These are phyloP conservation scores for Marisa cornuarietis DNA, from an alignment of 1,140 invertebrate species.

Conservation along the genomic window DNA sequence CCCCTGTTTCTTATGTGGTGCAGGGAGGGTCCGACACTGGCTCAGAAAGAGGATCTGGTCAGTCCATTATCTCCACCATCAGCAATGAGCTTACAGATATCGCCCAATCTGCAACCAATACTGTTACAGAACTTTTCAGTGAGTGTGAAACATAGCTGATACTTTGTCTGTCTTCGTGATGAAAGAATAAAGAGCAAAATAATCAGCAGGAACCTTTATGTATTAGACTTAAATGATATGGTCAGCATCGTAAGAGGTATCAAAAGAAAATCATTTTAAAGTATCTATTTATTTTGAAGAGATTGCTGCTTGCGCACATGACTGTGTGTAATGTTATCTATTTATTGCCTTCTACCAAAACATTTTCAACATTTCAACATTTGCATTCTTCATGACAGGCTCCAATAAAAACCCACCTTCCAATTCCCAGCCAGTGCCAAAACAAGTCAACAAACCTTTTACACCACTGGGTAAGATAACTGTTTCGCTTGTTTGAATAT, in stretches of 20 bases:
- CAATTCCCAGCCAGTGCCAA: constrained; percentile 21
- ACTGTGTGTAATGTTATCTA: no score
- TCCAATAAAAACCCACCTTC: constrained; percentile 24
- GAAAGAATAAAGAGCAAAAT: neutral
- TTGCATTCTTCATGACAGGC: constrained; percentile 33
- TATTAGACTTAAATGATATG: no score
- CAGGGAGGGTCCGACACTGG: constrained; percentile 25
- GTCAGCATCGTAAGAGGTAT: no score
- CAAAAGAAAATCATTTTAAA: no score
- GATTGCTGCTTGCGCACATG: no score
- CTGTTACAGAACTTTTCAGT: constrained; percentile 60
- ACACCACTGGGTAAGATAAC: constrained; percentile 57
- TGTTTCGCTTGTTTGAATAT: constrained; percentile 1
- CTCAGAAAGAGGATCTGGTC: constrained; percentile 44
- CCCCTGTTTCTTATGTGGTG: neutral
- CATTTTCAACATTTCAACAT: no score
- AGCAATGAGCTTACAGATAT: constrained; percentile 61
- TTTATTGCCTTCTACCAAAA: no score
- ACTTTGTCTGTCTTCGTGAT: neutral
- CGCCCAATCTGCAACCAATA: constrained; percentile 56
- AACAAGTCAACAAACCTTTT: constrained; percentile 56
- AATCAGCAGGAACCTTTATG: no score
- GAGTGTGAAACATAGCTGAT: constrained; percentile 25
- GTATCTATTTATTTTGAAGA: no score
- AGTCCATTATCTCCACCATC: constrained; percentile 60